These are phyloP conservation scores for Neoarius graeffei DNA, from an alignment of 2,113 vertebrate species.

Conservation along the genomic window DNA sequence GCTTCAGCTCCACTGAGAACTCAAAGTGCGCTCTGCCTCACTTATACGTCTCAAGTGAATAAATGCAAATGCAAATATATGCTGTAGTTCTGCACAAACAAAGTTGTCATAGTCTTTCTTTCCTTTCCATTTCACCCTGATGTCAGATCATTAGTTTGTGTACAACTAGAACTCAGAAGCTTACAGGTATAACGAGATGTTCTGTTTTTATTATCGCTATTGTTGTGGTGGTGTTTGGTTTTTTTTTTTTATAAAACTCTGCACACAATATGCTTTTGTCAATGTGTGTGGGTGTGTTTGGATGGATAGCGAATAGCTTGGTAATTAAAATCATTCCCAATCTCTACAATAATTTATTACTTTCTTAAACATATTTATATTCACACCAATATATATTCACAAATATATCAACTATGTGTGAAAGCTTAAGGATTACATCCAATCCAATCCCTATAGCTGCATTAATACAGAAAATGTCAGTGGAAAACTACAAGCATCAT, in stretches of 20 bases:
- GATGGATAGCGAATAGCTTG: not conserved
- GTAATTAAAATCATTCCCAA: not conserved
- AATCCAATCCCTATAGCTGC: not conserved
- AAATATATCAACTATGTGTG: not conserved
- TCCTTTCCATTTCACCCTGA: not conserved
- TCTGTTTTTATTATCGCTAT: not conserved
- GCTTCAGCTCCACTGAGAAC: not conserved
- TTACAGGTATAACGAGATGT: not conserved
- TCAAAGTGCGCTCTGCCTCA: not conserved
- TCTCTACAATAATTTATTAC: not conserved
- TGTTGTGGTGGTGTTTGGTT: not conserved
- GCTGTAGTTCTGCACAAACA: not conserved
- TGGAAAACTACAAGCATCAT: not conserved
- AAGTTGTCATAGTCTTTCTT: no score
- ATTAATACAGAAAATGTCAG: not conserved
- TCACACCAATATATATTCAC: not conserved
- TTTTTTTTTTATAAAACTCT: not conserved
- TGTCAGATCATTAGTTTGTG: not conserved
- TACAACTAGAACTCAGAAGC: not conserved
- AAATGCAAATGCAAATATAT: not conserved
- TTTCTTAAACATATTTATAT: not conserved
- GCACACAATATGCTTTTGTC: not conserved
- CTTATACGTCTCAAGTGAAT: not conserved
- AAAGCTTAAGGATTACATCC: not conserved
- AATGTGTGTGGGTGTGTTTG: not conserved